Conservation (phyloP, 2,888 invertebrate genomes). For the Molorchus minor region DNA sequence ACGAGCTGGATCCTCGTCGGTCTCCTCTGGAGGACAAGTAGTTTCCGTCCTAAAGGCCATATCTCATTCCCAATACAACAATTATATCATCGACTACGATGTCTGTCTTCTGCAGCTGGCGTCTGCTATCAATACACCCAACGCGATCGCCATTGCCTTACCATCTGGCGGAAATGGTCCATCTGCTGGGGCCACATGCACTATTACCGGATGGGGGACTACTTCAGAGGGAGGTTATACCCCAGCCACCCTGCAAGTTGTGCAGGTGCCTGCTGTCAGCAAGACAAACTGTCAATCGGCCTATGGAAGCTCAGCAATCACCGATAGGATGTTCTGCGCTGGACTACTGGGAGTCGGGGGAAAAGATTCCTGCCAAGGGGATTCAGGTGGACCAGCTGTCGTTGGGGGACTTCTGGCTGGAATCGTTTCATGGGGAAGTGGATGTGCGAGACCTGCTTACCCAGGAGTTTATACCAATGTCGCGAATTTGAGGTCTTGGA, state of each 20-base stretch:
- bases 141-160: constrained; percentile 57
- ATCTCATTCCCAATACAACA: background rate
- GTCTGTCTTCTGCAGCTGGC: background rate
- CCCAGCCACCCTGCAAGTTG: constrained; percentile 24
- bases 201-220: constrained; percentile 36
- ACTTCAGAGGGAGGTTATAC: constrained; percentile 17
- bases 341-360: constrained; percentile 64
- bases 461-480: constrained; percentile 40
- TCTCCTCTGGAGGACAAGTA: background rate
- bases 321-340: constrained; percentile 67
- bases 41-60: background rate
- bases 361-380: constrained; percentile 65
- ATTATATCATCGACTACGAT: constrained; percentile 10
- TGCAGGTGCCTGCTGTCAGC: constrained; percentile 31
- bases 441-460: constrained; percentile 31
- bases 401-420: constrained; percentile 12
- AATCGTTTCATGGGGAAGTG: constrained; percentile 16
- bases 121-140: background rate
- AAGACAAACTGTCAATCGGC: constrained; percentile 20
- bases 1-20: constrained; percentile 61
- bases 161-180: constrained; percentile 41
- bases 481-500: constrained; percentile 33
- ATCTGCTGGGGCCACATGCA: constrained; percentile 15
- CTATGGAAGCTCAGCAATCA: constrained; percentile 41
- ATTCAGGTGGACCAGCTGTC: constrained; percentile 34